Percentiles rank a stretch among this genome's conserved stretches.
Conservation (phyloP, 2,888 invertebrate species). For the Tineola bisselliella region DNA sequence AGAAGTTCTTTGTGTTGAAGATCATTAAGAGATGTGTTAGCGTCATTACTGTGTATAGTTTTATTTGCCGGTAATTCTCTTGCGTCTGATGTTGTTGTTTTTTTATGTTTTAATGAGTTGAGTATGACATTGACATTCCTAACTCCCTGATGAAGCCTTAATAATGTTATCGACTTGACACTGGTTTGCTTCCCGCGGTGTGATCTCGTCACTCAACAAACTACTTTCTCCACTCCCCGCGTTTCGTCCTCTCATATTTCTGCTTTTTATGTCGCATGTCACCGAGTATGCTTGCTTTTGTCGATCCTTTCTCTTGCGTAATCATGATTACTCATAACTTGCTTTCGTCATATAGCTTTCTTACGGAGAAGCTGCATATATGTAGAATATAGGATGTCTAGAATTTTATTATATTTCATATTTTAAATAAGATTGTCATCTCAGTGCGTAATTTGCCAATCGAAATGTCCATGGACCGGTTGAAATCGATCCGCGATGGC, state of each 20-base stretch:
- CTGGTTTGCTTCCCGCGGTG: conserved; percentile 15
- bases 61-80: background rate
- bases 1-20: background rate
- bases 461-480: conserved; percentile 30
- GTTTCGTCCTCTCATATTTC: conserved; percentile 32
- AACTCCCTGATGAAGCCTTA: background rate
- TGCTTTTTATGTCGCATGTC: conserved; percentile 36
- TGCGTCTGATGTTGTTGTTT: background rate
- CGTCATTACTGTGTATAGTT: background rate
- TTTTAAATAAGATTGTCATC: background rate
- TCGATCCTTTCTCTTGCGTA: conserved; percentile 39
- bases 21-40: background rate
- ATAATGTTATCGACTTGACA: conserved; percentile 5
- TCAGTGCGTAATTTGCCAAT: background rate
- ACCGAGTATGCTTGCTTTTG: conserved; percentile 43
- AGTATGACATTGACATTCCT: background rate
- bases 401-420: too few species aligned
- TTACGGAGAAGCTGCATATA: background rate
- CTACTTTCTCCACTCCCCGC: conserved; percentile 44
- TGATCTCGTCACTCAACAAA: conserved; percentile 26
- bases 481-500: conserved; percentile 48
- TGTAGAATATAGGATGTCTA: too few species aligned
- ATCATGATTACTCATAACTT: conserved; percentile 27
- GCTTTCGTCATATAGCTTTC: conserved; percentile 27
- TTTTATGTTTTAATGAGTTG: background rate